Percentiles rank a stretch among this genome's conserved stretches.
These are phyloP conservation scores for Chorisops tibialis DNA, from an alignment of 2,888 invertebrate genomes.

Conservation along the genomic window DNA sequence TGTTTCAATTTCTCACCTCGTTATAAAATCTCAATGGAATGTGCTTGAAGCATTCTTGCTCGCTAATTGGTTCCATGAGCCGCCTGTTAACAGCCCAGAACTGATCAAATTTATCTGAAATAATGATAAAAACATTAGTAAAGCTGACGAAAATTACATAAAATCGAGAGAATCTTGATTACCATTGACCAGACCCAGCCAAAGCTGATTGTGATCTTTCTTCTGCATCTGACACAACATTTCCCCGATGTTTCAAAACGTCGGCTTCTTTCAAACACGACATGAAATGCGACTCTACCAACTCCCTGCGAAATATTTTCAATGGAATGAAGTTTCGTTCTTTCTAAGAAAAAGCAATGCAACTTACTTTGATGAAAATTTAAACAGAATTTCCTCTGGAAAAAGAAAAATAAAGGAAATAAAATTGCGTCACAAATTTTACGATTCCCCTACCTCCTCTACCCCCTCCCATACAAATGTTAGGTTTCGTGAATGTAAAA, in stretches of 20 bases:
- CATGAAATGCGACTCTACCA: conserved; percentile 93
- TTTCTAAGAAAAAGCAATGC: no score
- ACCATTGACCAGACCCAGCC: conserved; percentile 93
- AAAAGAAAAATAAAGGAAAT: no score
- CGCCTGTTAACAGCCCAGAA: conserved; percentile 97
- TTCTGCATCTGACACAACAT: conserved; percentile 91
- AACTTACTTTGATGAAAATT: conserved; percentile 75
- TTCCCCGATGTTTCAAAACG: conserved; percentile 91
- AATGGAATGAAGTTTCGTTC: neutral
- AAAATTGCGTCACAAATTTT: no score
- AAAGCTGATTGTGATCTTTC: conserved; percentile 94
- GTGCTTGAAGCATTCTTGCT: conserved; percentile 79
- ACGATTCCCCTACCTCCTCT: no score
- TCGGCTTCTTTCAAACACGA: conserved; percentile 97
- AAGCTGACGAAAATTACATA: no score
- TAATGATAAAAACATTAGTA: conserved; percentile 11
- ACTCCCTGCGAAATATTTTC: conserved; percentile 66
- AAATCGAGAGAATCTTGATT: no score
- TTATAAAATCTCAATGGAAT: conserved; percentile 85
- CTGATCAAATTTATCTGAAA: conserved; percentile 93
- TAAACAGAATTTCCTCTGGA: conserved; percentile 84
- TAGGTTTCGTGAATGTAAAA: no score
- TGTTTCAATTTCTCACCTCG: conserved; percentile 55
- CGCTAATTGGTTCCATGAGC: conserved; percentile 83
- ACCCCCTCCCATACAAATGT: no score